Base-by-base conservation (phyloP, 2,888 invertebrate species). In the Phasia obesa region DNA sequence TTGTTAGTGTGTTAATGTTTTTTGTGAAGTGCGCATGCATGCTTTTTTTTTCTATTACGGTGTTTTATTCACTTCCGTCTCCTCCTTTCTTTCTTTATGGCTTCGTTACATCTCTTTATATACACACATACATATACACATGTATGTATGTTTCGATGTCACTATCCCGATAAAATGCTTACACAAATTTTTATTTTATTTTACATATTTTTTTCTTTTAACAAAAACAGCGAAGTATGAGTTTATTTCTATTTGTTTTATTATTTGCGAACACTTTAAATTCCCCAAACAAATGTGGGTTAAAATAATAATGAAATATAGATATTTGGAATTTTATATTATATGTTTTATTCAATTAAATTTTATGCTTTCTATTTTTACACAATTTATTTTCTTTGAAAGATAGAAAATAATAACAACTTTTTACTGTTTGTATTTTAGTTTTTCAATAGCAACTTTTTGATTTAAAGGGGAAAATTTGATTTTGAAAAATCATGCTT, bases 1-100 rank as follows among this genome's bases (percentile, higher is more conserved):
- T 62, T 64, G 47, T 64, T 7, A 44, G 65, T 67, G 11, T 55
- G 65, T 59, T 70, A 38, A 65, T 71, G 65, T 49, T 38, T 49
- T 47, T 60, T 60, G 44, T 47, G 25, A 62, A 71, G 67, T 79
- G 83, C 83, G 83, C 83, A 83, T 83, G 83, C 49, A 51, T 75
- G 59, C 62, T 75, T 51, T 70, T 75, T 21, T 0, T 47, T 19
- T 17, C 17, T 47, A n/a, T n/a, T 53, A 13, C 4, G 11, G 4
- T 23, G 17, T n/a, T 57, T 64, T n/a, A n/a, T n/a, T n/a, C n/a
- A n/a, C n/a, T n/a, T 47, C 9, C 44, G n/a, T n/a, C 17, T 17
- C 44, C 3, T 47, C 31, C 4, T 27, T 67, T 15, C 35, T 74
- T 53, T 0, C 17, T 60, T n/a, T 31, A 59, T 47, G 44, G 47